Evolutionary conservation across 2,888 invertebrate species (phyloP).

Genomic region (Sphinx pinastri): DNA sequence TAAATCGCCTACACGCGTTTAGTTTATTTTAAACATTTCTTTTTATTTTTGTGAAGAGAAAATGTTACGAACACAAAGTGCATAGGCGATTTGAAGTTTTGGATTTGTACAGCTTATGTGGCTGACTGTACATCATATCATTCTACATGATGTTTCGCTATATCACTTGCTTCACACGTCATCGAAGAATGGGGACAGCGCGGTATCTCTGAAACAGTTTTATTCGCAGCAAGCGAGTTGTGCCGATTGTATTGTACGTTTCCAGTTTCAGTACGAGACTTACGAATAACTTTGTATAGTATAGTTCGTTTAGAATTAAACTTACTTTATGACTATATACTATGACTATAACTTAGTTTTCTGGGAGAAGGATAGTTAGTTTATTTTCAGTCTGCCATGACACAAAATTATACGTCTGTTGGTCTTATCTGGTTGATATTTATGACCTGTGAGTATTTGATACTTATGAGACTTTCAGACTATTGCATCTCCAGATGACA

Average conservation of each 20-base stretch:
- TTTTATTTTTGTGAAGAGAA: too few species aligned
- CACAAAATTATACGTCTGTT: background rate
- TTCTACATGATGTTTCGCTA: too few species aligned
- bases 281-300: constrained; percentile 8
- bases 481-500: background rate
- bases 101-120: too few species aligned
- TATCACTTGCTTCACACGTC: constrained; percentile 9
- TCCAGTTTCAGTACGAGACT: background rate
- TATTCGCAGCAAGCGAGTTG: background rate
- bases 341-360: background rate
- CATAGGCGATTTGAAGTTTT: too few species aligned
- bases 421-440: too few species aligned
- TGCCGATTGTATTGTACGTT: constrained; percentile 5
- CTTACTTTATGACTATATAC: too few species aligned
- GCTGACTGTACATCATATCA: background rate
- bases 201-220: constrained; percentile 12
- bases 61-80: too few species aligned
- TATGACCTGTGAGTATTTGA: background rate
- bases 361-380: background rate
- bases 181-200: constrained; percentile 14
- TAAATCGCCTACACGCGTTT: too few species aligned
- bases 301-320: background rate
- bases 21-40: too few species aligned
- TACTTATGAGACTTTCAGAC: background rate
- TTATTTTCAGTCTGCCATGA: background rate